Evolutionary conservation across 92 coral and sea anemone genomes (phyloP).

Genomic region (Porites lobata): DNA sequence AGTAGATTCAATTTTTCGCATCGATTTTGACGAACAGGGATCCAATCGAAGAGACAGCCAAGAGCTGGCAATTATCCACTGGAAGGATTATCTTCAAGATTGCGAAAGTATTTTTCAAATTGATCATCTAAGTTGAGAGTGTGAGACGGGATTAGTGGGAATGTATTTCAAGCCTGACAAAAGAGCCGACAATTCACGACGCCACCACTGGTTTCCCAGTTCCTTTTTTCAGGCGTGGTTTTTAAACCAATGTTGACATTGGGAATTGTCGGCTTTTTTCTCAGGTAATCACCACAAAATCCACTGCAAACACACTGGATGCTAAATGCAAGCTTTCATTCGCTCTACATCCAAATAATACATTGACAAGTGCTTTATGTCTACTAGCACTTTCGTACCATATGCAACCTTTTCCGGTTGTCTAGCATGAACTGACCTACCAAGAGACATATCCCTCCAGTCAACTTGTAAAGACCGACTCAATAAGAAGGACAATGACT

Average conservation of each 20-base stretch:
- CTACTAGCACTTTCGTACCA: neutral
- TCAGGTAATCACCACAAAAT: too few relatives aligned
- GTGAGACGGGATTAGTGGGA: too few relatives aligned
- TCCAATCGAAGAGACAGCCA: conserved; percentile 52
- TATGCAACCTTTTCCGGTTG: conserved; percentile 14
- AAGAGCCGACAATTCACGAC: too few relatives aligned
- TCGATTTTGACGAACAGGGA: conserved; percentile 52
- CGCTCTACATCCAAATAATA: neutral
- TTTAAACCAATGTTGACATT: too few relatives aligned
- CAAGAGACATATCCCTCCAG: neutral
- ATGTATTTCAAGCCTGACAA: too few relatives aligned
- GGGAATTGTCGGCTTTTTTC: neutral
- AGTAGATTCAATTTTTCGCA: conserved; percentile 44
- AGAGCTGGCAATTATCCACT: conserved; percentile 62
- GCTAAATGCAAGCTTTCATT: neutral
- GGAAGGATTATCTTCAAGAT: conserved; percentile 79
- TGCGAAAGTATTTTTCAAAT: conserved; percentile 52
- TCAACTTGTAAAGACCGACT: neutral
- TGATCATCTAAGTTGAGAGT: too few relatives aligned
- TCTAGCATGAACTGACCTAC: too few relatives aligned
- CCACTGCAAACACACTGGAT: neutral
- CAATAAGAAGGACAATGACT: neutral
- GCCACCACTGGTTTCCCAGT: too few relatives aligned
- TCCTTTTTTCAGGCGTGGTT: too few relatives aligned
- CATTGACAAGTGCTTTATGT: neutral